Evolutionary conservation across 1,140 invertebrate genomes (phyloP), one percentile per base, ranked within the genome.

Genomic region (Drosophila elegans): DNA sequence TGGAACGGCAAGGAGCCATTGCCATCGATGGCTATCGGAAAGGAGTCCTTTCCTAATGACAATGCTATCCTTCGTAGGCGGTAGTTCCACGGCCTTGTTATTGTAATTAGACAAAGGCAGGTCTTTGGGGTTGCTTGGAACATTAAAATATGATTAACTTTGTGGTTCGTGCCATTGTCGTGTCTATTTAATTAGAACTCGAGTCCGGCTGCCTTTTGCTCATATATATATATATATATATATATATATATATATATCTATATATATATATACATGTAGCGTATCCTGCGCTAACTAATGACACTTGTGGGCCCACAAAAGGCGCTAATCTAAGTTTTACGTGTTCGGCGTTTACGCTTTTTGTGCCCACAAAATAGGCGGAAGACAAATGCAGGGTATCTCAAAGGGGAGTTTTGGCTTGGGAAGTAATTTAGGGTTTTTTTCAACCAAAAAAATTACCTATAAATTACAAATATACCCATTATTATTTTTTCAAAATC

Each of bases 241-340:
- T 49, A 32, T 13, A 29, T 4, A 1, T 48, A 49, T 32, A 49
- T 27, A 27, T 25, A 45, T 25, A 46, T 46, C 7, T 29, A 21
- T 54, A 38, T 55, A 16, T 13, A 39, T 74, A 74, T 53, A 29
- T 42, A 51, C 61, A 21, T 36, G 44, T 45, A 45, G 27, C 71
- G 45, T 84, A 71, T 79, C 82, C 79, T 79, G 69, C 39, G 78
- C 71, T 66, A 79, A 79, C 82, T 86, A 86, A 86, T 86, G 82
- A 86, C 79, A 79, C 78, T 86, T 71, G 59, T 54, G 53, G 59
- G 74, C 48, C 52, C 44, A 80, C 74, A 73, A 77, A 89, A 88
- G 84, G 84, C 84, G 84, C 84, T 88, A 88, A 88, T 89, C 84
- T 88, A 89, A 89, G 78, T 88, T 88, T 88, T 71, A 88, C 84